Conservation (phyloP, 2,797 vertebrate species). For the Sebastes kiyomatsui region DNA sequence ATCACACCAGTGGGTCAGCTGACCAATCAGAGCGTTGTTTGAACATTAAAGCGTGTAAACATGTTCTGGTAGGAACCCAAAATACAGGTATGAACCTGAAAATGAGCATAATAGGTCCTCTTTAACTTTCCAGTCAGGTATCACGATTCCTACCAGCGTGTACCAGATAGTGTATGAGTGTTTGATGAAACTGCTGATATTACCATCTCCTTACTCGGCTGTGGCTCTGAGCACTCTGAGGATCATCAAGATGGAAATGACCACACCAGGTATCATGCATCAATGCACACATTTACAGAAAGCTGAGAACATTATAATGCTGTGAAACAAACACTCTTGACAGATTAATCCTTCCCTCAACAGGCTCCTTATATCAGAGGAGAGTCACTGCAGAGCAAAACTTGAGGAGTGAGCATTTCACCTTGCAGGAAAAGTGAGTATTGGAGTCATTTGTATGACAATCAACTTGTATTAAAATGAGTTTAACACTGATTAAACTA, state of each 20-base stretch:
- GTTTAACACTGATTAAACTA: background rate
- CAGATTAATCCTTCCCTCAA: background rate
- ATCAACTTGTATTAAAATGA: background rate
- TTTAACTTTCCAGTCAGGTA: constrained; percentile 75
- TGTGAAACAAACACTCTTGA: background rate
- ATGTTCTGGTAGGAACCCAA: no score
- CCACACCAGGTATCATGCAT: constrained; percentile 78
- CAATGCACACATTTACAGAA: background rate
- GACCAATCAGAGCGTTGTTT: no score
- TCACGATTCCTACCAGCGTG: constrained; percentile 77
- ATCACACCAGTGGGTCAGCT: no score
- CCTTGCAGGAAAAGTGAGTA: constrained; percentile 85
- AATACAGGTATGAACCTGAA: background rate
- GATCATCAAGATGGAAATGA: constrained; percentile 83
- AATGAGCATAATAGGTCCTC: no score
- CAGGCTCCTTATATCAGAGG: constrained; percentile 85
- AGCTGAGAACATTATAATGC: background rate
- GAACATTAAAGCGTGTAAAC: no score
- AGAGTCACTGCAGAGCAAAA: constrained; percentile 83
- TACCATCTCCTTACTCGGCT: constrained; percentile 86
- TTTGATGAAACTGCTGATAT: constrained; percentile 83
- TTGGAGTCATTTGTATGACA: background rate
- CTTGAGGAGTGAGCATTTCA: constrained; percentile 75
- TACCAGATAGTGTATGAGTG: constrained; percentile 78
- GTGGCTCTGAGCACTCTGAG: constrained; percentile 83